Conservation (phyloP, 2,797 vertebrate species). For the Pangasius djambal region DNA sequence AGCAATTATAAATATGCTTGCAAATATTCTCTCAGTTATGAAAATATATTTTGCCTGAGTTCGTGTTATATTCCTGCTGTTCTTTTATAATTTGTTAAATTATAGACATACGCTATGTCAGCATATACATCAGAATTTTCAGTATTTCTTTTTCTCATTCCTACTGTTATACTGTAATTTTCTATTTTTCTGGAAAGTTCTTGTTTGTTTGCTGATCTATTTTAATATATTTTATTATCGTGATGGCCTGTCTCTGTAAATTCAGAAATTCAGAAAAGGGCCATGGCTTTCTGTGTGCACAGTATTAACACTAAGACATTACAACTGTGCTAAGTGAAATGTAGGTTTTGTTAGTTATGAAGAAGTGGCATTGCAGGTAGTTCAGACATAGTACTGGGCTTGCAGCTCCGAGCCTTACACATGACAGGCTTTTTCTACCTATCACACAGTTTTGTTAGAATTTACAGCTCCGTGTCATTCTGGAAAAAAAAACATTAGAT, state of each 20-base stretch:
- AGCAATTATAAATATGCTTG: background rate
- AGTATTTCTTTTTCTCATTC: background rate
- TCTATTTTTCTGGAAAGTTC: background rate
- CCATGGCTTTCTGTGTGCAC: background rate
- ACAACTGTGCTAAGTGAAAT: constrained; percentile 59
- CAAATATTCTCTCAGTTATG: background rate
- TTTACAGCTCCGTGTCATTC: constrained; percentile 69
- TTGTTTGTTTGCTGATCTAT: background rate
- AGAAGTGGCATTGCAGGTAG: constrained; percentile 50
- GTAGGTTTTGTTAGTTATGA: constrained; percentile 41
- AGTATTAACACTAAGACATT: background rate
- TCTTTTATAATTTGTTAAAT: background rate
- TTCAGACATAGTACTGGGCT: constrained; percentile 51
- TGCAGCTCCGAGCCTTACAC: constrained; percentile 43
- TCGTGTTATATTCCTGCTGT: background rate
- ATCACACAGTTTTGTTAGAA: constrained; percentile 72
- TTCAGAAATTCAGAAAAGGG: background rate
- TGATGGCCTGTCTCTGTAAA: background rate
- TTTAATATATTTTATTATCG: background rate
- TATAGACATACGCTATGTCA: background rate
- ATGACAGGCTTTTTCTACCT: constrained; percentile 50
- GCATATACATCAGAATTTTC: background rate
- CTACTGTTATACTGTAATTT: background rate
- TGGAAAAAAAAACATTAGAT: background rate
- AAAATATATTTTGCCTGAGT: background rate